Evolutionary conservation across 2,113 vertebrate species (phyloP).

Genomic region (Acanthisitta chloris): DNA sequence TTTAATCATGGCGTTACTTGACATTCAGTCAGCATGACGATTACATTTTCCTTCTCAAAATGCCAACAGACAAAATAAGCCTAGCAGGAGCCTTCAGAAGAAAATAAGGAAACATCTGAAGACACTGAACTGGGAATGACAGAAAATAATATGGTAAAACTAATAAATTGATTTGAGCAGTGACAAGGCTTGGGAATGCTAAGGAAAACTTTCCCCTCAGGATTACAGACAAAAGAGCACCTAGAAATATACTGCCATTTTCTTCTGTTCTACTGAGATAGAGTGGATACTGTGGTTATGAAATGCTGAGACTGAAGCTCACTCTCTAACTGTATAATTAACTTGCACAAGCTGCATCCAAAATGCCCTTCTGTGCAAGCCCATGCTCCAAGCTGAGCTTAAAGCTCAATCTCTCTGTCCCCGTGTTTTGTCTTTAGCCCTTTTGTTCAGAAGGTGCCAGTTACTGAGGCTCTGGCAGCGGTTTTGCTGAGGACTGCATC

Average conservation of each 20-base stretch:
- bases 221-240: not conserved
- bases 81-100: not conserved
- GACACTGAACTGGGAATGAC: not conserved
- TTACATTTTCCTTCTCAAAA: conserved; percentile 34
- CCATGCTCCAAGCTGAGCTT: rapidly evolving
- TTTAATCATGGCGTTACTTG: conserved; percentile 16
- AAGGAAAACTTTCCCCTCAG: not conserved
- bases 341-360: not conserved
- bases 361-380: not conserved
- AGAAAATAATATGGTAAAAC: not conserved
- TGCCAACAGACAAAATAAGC: not conserved
- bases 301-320: not conserved
- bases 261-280: not conserved
- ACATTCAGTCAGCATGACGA: not conserved
- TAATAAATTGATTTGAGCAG: not conserved
- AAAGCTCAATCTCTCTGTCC: not conserved
- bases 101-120: not conserved
- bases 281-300: not conserved
- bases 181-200: not conserved
- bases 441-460: conserved; percentile 16
- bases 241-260: not conserved
- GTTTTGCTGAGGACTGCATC: not conserved
- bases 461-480: not conserved
- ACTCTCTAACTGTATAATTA: not conserved
- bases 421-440: not conserved